Base-by-base conservation (phyloP, 1,140 invertebrate species). In the Drosophila orosa region DNA sequence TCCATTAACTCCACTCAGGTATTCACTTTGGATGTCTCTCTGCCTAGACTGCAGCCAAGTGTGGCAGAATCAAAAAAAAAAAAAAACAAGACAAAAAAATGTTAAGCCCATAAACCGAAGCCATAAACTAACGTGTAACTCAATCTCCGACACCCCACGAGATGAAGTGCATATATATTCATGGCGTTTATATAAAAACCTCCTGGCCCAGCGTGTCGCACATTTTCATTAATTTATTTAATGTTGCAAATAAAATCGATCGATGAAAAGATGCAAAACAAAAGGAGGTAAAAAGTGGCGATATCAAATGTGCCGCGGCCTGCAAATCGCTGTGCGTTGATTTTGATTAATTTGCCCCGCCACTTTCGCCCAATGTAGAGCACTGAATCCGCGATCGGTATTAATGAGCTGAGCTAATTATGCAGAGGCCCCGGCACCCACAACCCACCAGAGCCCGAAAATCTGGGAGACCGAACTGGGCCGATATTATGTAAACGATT, bases 151-250 rank as follows among this genome's bases (percentile, higher is more conserved):
- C 2, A 22, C 22, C 7, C 60, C 13, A 19, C 48, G 8, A 44
- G 5, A 1, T 9, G 1, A 24, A 67, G 39, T 17, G 47, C 17
- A 22, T 55, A 31, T 54, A 19, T 44, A 35, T 54, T 15, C n/a
- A 22, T 37, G 8, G 31, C 24, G 27, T 44, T 44, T 31, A 12
- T 45, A 50, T 67, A 31, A 52, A 72, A 61, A 57, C 13, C 55
- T 45, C 31, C 45, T 37, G 47, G 60, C 78, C 50, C 79, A 77
- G 74, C 74, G 72, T 66, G 78, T 81, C 76, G 80, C 75, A 75
- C 69, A 75, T 83, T 79, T 79, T 61, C 76, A 79, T 84, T 84
- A 84, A 84, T 72, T 82, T 66, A 80, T 67, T 81, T 44, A 60
- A 76, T 79, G 76, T 67, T 66, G 55, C 42, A 50, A 54, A 67